A percentile compares a stretch with the other conserved stretches of the same genome.
phyloP scores from a whole-genome alignment of 2,888 invertebrate genomes.

The Nomada fabriciana region DNA sequence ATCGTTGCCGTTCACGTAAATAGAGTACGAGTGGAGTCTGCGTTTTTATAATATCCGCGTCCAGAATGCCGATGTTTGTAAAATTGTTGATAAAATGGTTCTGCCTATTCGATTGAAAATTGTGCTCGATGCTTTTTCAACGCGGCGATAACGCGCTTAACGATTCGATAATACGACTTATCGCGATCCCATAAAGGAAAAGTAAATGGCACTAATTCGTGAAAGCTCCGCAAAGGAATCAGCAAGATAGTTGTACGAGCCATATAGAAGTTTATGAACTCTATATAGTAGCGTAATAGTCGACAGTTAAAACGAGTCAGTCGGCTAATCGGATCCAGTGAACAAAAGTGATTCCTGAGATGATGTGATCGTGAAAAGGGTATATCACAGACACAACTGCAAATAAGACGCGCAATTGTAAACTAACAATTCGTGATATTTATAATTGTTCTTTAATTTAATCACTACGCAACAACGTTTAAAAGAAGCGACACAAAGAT shows the following conservation, averaged over 20 bases:
- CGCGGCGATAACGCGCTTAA: neutral
- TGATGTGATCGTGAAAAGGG: too few relatives aligned
- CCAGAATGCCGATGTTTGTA: too few relatives aligned
- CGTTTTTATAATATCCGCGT: neutral
- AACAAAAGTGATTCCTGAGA: too few relatives aligned
- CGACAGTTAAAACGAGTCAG: neutral
- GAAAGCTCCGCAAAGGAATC: slow-evolving; percentile 2
- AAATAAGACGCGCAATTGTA: too few relatives aligned
- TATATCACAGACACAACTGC: too few relatives aligned
- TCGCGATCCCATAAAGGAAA: neutral
- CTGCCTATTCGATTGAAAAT: too few relatives aligned
- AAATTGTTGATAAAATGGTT: too few relatives aligned
- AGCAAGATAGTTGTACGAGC: neutral
- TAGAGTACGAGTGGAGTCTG: neutral
- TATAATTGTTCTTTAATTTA: too few relatives aligned
- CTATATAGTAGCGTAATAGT: neutral
- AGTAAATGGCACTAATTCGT: neutral
- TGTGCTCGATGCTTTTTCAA: neutral
- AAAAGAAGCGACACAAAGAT: too few relatives aligned
- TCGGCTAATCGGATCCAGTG: neutral
- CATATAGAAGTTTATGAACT: neutral
- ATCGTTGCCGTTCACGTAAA: neutral
- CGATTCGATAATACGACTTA: neutral
- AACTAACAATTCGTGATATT: too few relatives aligned
- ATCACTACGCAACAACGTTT: too few relatives aligned